Evolutionary conservation across 2,113 vertebrate genomes (phyloP).

Genomic region (Actenoides hombroni): DNA sequence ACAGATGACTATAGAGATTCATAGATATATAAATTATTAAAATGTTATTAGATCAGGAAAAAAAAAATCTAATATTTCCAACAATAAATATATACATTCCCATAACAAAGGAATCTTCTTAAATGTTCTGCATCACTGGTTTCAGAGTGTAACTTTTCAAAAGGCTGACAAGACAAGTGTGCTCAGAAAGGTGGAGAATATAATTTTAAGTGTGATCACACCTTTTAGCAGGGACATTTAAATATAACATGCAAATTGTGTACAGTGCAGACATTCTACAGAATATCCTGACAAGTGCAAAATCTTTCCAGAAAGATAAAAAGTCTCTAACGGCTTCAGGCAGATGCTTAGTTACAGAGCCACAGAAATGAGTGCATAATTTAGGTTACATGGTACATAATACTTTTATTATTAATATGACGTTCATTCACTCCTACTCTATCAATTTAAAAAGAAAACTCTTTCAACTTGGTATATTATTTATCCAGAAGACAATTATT

Average conservation of each 20-base stretch:
- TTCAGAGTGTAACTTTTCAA: not conserved
- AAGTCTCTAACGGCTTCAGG: not conserved
- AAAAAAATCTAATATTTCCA: not conserved
- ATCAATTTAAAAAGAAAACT: not conserved
- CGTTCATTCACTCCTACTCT: not conserved
- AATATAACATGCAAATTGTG: not conserved
- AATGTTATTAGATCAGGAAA: not conserved
- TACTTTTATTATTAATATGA: not conserved
- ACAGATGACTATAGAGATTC: not conserved
- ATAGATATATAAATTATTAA: not conserved
- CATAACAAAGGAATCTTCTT: not conserved
- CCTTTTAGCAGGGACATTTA: conserved; percentile 37
- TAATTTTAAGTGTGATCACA: conserved; percentile 5
- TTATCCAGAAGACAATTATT: not conserved
- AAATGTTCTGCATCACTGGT: not conserved
- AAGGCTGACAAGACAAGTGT: not conserved
- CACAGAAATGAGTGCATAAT: not conserved
- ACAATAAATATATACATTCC: not conserved
- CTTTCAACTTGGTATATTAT: not conserved
- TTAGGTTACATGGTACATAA: not conserved
- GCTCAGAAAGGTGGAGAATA: not conserved
- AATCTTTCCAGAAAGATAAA: not conserved
- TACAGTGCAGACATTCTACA: not conserved
- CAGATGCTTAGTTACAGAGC: not conserved
- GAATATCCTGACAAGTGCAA: not conserved